Evolutionary conservation across 2,888 invertebrate genomes (phyloP).

Genomic region (Orgyia antiqua): DNA sequence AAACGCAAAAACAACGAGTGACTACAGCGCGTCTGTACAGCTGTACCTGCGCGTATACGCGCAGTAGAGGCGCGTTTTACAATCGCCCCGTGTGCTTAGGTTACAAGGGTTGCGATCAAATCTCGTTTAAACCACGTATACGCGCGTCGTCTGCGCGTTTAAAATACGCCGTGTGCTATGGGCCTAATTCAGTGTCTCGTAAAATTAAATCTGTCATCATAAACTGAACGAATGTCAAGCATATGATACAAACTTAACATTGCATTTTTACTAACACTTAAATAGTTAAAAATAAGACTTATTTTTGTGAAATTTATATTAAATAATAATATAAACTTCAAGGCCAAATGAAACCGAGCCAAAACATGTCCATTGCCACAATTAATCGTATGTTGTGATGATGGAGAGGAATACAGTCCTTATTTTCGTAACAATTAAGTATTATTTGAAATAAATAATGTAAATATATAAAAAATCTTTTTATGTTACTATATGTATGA

Average conservation of each 20-base stretch:
- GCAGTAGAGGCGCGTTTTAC: no score
- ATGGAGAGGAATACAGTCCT: conserved; percentile 8
- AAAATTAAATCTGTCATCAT: conserved; percentile 35
- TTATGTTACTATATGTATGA: conserved; percentile 21
- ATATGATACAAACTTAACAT: conserved; percentile 9
- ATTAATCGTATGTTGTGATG: conserved; percentile 14
- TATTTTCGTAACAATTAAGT: conserved; percentile 4
- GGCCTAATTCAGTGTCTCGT: conserved; percentile 37
- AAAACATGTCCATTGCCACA: conserved; percentile 32
- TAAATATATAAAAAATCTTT: conserved; percentile 11
- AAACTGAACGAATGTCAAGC: conserved; percentile 34
- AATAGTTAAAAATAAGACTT: conserved; percentile 5
- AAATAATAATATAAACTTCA: conserved; percentile 18
- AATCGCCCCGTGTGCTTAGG: no score
- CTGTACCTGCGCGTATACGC: no score
- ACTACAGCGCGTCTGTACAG: no score
- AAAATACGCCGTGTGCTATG: no score
- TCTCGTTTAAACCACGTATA: no score
- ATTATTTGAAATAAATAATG: conserved; percentile 6
- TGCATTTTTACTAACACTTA: conserved; percentile 9
- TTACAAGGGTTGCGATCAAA: no score
- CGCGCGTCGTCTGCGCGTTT: no score
- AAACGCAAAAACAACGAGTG: no score
- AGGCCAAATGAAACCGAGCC: conserved; percentile 36
- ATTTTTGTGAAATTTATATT: conserved; percentile 16